Evolutionary conservation across 2,797 vertebrate species (phyloP), one percentile per base, ranked within the genome.

Genomic region (Tolypeutes matacus): DNA sequence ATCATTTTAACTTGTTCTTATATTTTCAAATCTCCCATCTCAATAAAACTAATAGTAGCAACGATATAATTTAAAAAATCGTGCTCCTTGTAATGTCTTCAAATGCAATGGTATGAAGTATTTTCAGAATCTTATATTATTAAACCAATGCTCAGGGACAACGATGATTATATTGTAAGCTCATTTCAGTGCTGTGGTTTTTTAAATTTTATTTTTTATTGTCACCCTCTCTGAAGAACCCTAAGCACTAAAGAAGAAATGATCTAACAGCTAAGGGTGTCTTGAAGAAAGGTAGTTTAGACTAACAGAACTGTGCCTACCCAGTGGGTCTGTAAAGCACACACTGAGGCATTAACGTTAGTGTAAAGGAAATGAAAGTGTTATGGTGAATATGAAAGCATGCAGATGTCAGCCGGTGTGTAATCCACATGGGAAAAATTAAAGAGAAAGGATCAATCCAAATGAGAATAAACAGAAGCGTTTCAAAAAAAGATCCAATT

Each of bases 311-410:
- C 5, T 27, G 53, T 51, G 9, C 36, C 80, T 86, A 7, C 92
- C 80, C 69, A 11, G 3, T 7, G 58, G 82, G 64, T 67, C 89
- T 89, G 17, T 46, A 27, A 67, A 53, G 34, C 17, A 29, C 36
- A 25, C 51, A 58, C 82, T 56, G 29, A 95, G 85, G 60, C 96
- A 96, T 92, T 92, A 96, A 93, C 31, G 75, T 42, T 36, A 76
- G 34, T 1, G 92, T 80, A 64, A 76, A 97, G 90, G 87, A 95
- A 96, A 97, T 90, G 93, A 96, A 91, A 94, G 23, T 84, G 56
- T 84, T 51, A 31, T 2, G 15, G 25, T 87, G 86, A 93, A 89
- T 83, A 90, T 80, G 85, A 93, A 72, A 18, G 42, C 83, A 92
- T 82, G 31, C 76, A 73, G 65, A 78, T 89, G 46, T 89, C 77